Base-by-base conservation (phyloP, 2,888 invertebrate genomes). In the Erynnis tages region DNA sequence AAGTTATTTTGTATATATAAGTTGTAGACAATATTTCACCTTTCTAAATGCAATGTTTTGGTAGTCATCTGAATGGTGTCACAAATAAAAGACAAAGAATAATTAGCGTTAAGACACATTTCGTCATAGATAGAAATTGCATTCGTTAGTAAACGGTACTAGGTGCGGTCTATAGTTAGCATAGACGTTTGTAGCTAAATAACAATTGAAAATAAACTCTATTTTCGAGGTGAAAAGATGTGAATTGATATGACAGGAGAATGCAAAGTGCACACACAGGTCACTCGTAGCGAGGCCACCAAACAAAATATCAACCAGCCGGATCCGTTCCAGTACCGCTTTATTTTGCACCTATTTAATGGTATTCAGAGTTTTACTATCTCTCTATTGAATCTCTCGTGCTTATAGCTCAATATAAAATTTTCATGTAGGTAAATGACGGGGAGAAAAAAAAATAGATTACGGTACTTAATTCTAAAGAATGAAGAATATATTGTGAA, bases 221-320 rank as follows among this genome's bases (percentile, higher is more conserved):
- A 69, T 62, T 29, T 1, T 23, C 0, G 48, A 44, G 37, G 0
- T 0, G 16, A 60, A 75, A 76, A 66, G 66, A 59, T 32, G 61
- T 61, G 61, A 50, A 62, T 61, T 30, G 27, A 61, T 54, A 56
- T 58, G 27, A 48, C 59, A 55, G 55, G 37, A 62, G 68, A 66
- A 64, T 61, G 66, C 69, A 72, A 71, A 72, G 69, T 73, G 75
- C 73, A 73, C 69, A 71, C 69, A 65, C 71, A 68, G 79, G 78
- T 79, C 77, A 78, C 70, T 69, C 63, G 66, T 65, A 64, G 65
- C 81, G 82, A 86, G 87, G 86, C 75, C 84, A 71, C 69, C 60
- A 66, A 67, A 74, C 74, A 71, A 80, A 87, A 87, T 87, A 84
- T 79, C 86, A 85, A 70, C 53, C 61, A 70, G 65, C 69, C 72